Percentiles rank a stretch among this genome's conserved stretches.
Conservation (phyloP, 2,888 invertebrate genomes). For the Dicycla oo region DNA sequence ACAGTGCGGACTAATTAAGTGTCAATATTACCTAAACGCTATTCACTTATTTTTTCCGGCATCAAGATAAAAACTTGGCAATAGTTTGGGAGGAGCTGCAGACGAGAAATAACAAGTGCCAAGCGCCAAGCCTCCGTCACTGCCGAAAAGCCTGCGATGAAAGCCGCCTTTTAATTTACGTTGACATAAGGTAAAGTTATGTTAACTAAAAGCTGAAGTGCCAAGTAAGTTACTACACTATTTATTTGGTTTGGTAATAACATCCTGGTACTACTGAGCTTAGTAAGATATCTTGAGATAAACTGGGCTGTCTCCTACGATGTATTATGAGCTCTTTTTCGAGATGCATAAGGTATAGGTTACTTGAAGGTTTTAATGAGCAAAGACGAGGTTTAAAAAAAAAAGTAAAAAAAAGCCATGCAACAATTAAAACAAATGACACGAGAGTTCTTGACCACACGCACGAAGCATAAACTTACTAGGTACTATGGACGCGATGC, state of each 20-base stretch:
- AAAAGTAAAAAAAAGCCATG: too few relatives aligned
- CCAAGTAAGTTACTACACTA: neutral
- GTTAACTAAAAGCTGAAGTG: conserved; percentile 28
- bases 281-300: neutral
- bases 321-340: neutral
- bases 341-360: neutral
- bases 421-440: neutral
- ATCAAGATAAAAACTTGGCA: conserved; percentile 25
- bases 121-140: conserved; percentile 31
- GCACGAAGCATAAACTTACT: neutral
- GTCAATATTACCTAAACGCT: conserved; percentile 38
- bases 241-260: neutral
- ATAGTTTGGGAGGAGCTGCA: conserved; percentile 3
- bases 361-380: neutral
- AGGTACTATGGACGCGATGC: conserved; percentile 9
- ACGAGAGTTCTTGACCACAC: neutral
- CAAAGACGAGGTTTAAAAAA: neutral
- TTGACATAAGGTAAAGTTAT: neutral
- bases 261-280: neutral
- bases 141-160: conserved; percentile 20
- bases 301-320: neutral
- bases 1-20: conserved; percentile 52
- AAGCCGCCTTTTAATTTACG: conserved; percentile 31
- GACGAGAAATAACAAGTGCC: conserved; percentile 33
- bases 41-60: conserved; percentile 20